A percentile compares a stretch with the other conserved stretches of the same genome.
Evolutionary conservation across 2,113 vertebrate species (phyloP).

Genomic region (Upupa epops): DNA sequence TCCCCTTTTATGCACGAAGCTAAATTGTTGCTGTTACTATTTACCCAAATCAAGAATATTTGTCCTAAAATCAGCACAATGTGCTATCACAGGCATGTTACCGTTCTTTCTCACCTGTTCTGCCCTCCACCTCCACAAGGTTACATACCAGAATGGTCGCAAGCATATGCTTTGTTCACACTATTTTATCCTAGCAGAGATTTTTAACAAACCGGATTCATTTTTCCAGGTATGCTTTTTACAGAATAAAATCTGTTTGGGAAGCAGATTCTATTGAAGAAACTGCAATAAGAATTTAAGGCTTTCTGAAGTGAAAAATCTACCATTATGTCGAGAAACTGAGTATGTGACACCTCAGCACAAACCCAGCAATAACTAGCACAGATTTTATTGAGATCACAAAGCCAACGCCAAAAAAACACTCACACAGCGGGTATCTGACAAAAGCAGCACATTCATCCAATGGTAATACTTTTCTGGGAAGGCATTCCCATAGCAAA

Average conservation of each 20-base stretch:
- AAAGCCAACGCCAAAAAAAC: background rate
- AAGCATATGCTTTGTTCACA: background rate
- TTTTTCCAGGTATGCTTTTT: background rate
- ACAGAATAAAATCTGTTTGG: background rate
- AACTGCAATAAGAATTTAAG: background rate
- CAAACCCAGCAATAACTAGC: fast-evolving
- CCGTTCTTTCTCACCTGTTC: background rate
- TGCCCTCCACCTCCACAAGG: constrained; percentile 9
- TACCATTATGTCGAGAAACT: background rate
- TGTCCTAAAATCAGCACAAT: background rate
- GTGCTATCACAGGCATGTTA: background rate
- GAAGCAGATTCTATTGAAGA: background rate
- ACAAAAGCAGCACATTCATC: background rate
- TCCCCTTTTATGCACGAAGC: background rate
- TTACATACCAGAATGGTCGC: constrained; percentile 21
- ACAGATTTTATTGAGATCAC: background rate
- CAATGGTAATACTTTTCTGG: background rate
- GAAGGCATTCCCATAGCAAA: background rate
- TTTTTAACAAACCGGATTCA: background rate
- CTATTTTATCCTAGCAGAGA: background rate
- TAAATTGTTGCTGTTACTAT: background rate
- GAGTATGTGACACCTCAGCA: background rate
- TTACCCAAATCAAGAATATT: background rate
- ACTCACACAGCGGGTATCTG: fast-evolving
- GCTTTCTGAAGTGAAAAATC: background rate